These are phyloP conservation scores for Zoanthus solanderi DNA, from an alignment of 92 coral and sea anemone genomes.

Conservation along the genomic window DNA sequence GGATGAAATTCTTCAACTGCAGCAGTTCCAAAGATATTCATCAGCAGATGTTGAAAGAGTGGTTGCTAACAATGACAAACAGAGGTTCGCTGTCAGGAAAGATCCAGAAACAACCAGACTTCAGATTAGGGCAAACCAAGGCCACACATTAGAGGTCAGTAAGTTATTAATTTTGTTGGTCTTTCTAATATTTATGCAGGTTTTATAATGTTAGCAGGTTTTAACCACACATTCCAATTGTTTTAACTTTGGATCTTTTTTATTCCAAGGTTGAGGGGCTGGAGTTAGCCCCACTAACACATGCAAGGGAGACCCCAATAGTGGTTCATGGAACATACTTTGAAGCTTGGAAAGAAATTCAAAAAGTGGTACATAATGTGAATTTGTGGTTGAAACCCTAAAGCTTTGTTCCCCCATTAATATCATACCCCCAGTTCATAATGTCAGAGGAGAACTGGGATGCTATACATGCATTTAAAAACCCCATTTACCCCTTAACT, in stretches of 20 bases:
- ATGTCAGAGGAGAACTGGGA: too few relatives aligned
- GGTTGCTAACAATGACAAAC: conserved; percentile 79
- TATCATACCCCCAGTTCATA: too few relatives aligned
- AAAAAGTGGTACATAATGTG: conserved; percentile 55
- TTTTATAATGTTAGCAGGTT: background rate
- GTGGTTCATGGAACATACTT: conserved; percentile 86
- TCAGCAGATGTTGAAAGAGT: conserved; percentile 67
- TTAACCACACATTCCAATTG: background rate
- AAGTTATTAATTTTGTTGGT: background rate
- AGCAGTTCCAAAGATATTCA: conserved; percentile 72
- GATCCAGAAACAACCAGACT: conserved; percentile 70
- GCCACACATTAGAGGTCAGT: conserved; percentile 76
- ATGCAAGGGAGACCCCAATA: conserved; percentile 60
- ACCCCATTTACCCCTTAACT: too few relatives aligned
- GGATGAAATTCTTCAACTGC: conserved; percentile 70
- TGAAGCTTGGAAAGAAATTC: conserved; percentile 75
- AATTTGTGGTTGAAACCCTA: too few relatives aligned
- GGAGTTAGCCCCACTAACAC: conserved; percentile 70
- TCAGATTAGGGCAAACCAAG: conserved; percentile 84
- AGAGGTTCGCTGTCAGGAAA: conserved; percentile 73
- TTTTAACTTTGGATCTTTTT: too few relatives aligned
- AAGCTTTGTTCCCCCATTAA: too few relatives aligned
- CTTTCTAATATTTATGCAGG: background rate
- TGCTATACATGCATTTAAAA: too few relatives aligned
- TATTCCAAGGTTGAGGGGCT: conserved; percentile 71